phyloP scores from a whole-genome alignment of 1,140 invertebrate genomes.

The Drosophila pachea region DNA sequence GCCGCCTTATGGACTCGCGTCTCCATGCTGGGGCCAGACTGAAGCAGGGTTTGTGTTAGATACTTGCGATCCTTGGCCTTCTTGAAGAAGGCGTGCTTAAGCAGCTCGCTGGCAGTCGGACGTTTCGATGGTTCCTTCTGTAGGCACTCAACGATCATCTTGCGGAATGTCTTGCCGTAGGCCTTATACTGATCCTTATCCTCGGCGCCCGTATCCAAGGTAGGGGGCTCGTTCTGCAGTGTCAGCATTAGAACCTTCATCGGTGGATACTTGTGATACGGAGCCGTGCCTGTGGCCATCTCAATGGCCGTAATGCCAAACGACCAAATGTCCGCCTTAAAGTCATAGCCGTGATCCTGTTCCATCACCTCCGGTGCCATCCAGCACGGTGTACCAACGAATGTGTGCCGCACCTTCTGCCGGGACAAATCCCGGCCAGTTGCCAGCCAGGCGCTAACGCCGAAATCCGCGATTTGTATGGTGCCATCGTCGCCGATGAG shows the following conservation, averaged over 20 bases:
- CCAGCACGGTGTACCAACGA: slow-evolving; percentile 99
- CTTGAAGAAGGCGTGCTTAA: slow-evolving; percentile 99
- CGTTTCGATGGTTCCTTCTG: slow-evolving; percentile 97
- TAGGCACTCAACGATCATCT: slow-evolving; percentile 96
- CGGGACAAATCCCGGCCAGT: slow-evolving; percentile 93
- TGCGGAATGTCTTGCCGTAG: slow-evolving; percentile 98
- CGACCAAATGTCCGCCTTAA: slow-evolving; percentile 99
- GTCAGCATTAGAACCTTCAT: slow-evolving; percentile 99
- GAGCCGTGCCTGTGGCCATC: slow-evolving; percentile 98
- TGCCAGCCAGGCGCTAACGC: slow-evolving; percentile 95
- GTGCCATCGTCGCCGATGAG: slow-evolving; percentile 98
- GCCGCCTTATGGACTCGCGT: slow-evolving; percentile 93
- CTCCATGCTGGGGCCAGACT: slow-evolving; percentile 91
- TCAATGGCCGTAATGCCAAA: slow-evolving; percentile 99
- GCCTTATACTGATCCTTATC: slow-evolving; percentile 99
- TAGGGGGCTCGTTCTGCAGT: slow-evolving; percentile 98
- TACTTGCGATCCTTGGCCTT: slow-evolving; percentile 99
- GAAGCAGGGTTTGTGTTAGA: slow-evolving; percentile 93
- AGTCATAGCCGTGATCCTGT: slow-evolving; percentile 99
- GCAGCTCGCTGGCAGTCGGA: slow-evolving; percentile 97
- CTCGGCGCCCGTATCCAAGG: slow-evolving; percentile 94
- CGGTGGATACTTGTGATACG: slow-evolving; percentile 99
- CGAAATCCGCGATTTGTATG: slow-evolving; percentile 98
- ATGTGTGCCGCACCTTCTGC: slow-evolving; percentile 97
- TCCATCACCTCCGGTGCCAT: slow-evolving; percentile 99